These are phyloP conservation scores for Columbina picui DNA, from an alignment of 2,113 vertebrate genomes.

Conservation along the genomic window DNA sequence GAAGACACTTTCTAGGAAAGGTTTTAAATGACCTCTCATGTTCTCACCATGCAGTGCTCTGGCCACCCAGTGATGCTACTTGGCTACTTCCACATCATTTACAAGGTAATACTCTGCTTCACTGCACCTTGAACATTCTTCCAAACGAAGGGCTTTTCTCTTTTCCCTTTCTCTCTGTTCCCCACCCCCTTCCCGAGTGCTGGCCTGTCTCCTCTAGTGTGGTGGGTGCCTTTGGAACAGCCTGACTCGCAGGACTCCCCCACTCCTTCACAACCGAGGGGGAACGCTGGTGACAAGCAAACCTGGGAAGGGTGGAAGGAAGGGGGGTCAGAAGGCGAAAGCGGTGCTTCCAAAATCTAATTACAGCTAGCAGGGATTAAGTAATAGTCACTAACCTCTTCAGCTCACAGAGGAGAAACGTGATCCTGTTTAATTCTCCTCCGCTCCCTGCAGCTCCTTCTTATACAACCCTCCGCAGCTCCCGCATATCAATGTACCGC, in stretches of 20 bases:
- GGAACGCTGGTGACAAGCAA: background rate
- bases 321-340: background rate
- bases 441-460: background rate
- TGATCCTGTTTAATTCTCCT: background rate
- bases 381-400: slow-evolving; percentile 50
- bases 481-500: background rate
- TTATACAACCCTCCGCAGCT: background rate
- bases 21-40: background rate
- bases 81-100: background rate
- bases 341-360: background rate
- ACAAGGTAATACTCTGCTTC: background rate
- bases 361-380: background rate
- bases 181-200: no score
- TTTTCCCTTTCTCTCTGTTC: background rate
- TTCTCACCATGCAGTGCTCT: background rate
- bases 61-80: background rate
- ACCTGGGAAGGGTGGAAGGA: background rate
- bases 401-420: background rate
- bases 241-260: background rate
- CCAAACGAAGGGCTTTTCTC: background rate
- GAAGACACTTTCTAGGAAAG: background rate
- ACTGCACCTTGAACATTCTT: no score
- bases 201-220: background rate
- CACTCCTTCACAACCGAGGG: background rate
- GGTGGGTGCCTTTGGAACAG: background rate